Percentiles rank a stretch among this genome's conserved stretches.
Evolutionary conservation across 2,888 invertebrate genomes (phyloP).

Genomic region (Melangyna quadrimaculata): DNA sequence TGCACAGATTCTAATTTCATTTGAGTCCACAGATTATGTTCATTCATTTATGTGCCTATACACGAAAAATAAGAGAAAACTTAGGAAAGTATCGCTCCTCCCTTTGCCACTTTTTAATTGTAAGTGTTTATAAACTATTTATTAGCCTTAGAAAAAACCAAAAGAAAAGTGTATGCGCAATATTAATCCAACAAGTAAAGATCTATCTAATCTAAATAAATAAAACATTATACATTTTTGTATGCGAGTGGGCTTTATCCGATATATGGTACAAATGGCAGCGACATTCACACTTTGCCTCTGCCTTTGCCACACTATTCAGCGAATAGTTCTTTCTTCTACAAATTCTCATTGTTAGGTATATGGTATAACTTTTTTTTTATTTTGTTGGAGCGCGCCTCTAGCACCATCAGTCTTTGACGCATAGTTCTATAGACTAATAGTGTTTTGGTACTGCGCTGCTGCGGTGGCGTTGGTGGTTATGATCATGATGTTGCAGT

Average conservation of each 20-base stretch:
- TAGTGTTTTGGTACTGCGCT: slow-evolving; percentile 37
- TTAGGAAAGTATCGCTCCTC: neutral
- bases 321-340: slow-evolving; percentile 61
- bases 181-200: slow-evolving; percentile 51
- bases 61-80: neutral
- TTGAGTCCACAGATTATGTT: too few species aligned
- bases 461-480: slow-evolving; percentile 67
- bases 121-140: too few species aligned
- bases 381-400: slow-evolving; percentile 53
- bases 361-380: slow-evolving; percentile 28
- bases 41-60: too few species aligned
- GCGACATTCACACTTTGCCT: slow-evolving; percentile 51
- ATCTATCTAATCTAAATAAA: slow-evolving; percentile 56
- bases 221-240: slow-evolving; percentile 62
- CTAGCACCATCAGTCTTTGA: slow-evolving; percentile 54
- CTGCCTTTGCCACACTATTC: slow-evolving; percentile 36
- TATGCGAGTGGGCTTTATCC: slow-evolving; percentile 61
- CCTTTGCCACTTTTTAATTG: neutral
- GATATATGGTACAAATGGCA: slow-evolving; percentile 53
- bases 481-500: slow-evolving; percentile 44
- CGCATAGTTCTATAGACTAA: slow-evolving; percentile 52
- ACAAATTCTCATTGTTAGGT: slow-evolving; percentile 64
- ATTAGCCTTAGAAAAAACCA: neutral
- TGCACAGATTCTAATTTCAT: too few species aligned
- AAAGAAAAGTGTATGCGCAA: neutral